Evolutionary conservation across 1,140 invertebrate genomes (phyloP), one percentile per base, ranked within the genome.

Genomic region (Drosophila novamexicana): DNA sequence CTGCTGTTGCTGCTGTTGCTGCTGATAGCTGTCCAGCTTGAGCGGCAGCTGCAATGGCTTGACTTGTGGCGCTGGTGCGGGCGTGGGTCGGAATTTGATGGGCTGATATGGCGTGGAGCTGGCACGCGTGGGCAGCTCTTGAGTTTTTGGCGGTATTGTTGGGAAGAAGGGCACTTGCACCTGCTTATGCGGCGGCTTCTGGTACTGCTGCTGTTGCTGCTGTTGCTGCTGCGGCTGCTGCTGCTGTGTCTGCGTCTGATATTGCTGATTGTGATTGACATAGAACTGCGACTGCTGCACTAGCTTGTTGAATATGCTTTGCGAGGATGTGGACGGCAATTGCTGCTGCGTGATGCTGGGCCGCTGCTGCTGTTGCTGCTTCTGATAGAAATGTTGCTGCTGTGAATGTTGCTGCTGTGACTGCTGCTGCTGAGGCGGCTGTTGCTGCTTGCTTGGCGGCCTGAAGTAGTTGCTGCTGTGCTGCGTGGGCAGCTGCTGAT

Each of bases 131-230:
- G 91, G 92, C 62, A 92, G 86, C 50, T 93, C 93, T 8, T 93
- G 91, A 57, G 18, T 54, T 45, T 91, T 90, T 0, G 91, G 81
- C 86, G 94, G 74, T 84, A 82, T 63, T 86, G 93, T 73, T 83
- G 93, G 47, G 93, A 93, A 72, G 91, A 93, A 52, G 83, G 92
- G 70, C 91, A 93, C 76, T 94, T 91, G 92, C 5, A 75, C 59
- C n/a, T 75, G 69, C 52, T 82, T 83, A 44, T 86, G 80, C 0
- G 75, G 68, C 56, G 86, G 85, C 57, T 82, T 82, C 36, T 82
- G 81, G 3, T 84, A 85, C 34, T 88, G 79, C 12, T 82, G 79
- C 40, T 73, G 63, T 6, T 78, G 49, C 8, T 73, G 67, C 18
- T 53, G 61, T n/a, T 74, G 50, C 9, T 75, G 71, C 54, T 49